Base-by-base conservation (phyloP, 2,797 vertebrate genomes). In the Pipistrellus pygmaeus region DNA sequence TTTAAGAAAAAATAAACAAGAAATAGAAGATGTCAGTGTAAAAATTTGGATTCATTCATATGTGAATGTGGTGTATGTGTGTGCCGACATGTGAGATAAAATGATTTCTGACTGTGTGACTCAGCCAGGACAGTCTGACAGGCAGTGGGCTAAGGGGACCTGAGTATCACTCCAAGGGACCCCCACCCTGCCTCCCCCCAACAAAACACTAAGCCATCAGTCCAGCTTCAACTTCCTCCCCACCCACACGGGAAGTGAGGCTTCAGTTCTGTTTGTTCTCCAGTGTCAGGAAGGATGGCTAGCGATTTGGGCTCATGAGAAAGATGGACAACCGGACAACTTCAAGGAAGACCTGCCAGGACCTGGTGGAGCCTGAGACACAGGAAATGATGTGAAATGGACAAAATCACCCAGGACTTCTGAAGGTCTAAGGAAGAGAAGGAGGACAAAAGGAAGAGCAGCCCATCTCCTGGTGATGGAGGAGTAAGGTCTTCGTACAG, bases 141-240 rank as follows among this genome's bases (percentile, higher is more conserved):
- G 60, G 57, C 35, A 55, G 46, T 23, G 55, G 53, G 18, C 55
- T 25, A 17, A 62, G 18, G 20, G 55, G 27, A 60, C 8, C 14
- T 48, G 1, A 32, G 46, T 12, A 11, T 91, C 35, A 23, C 30
- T 73, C 48, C 17, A 55, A 78, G 48, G 51, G 53, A 71, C 2
- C 1, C 8, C 32, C 7, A 7, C 20, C 12, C 48, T 30, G 0
- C 3, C 8, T 6, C 8, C 2, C 0, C 0, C 1, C 8, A 5
- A 1, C 32, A 13, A 83, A 80, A 48, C 18, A 12, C 25, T 20
- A 27, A 46, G 20, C 68, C 75, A 14, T 75, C 75, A 25, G 38
- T 25, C 38, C 68, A 78, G 62, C 18, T 76, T 35, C 41, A 48
- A 46, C 2, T 35, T 71, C 35, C 20, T 83, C 51, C 77, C 18